phyloP scores from a whole-genome alignment of 2,113 vertebrate genomes.

The Pongo pygmaeus region DNA sequence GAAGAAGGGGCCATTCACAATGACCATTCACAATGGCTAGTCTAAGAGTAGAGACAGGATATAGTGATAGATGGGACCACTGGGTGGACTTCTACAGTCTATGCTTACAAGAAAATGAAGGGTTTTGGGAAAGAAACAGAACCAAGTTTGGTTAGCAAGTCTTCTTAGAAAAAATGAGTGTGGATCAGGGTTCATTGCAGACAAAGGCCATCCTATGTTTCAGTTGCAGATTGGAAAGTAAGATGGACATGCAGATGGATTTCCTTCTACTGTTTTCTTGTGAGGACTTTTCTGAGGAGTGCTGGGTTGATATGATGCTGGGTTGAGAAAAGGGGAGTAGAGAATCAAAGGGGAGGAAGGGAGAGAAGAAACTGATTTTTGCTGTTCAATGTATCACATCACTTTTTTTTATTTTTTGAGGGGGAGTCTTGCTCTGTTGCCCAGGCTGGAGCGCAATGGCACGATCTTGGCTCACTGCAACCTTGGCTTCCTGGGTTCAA shows the following conservation, averaged over 20 bases:
- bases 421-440: too few species aligned
- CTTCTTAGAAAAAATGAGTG: neutral
- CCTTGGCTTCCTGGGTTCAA: too few species aligned
- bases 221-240: neutral
- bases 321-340: neutral
- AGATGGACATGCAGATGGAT: neutral
- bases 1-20: neutral
- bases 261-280: neutral
- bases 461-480: too few species aligned
- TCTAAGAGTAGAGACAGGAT: neutral
- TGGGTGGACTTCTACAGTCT: neutral
- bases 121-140: neutral
- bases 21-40: neutral
- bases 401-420: neutral
- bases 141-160: neutral
- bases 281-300: neutral
- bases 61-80: neutral
- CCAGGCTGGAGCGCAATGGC: too few species aligned
- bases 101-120: neutral
- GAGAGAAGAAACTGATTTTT: conserved; percentile 30
- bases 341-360: neutral
- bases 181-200: neutral
- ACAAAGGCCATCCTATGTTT: neutral
- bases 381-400: neutral
- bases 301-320: neutral